phyloP scores from a whole-genome alignment of 2,888 invertebrate species.

The Apoderus coryli region DNA sequence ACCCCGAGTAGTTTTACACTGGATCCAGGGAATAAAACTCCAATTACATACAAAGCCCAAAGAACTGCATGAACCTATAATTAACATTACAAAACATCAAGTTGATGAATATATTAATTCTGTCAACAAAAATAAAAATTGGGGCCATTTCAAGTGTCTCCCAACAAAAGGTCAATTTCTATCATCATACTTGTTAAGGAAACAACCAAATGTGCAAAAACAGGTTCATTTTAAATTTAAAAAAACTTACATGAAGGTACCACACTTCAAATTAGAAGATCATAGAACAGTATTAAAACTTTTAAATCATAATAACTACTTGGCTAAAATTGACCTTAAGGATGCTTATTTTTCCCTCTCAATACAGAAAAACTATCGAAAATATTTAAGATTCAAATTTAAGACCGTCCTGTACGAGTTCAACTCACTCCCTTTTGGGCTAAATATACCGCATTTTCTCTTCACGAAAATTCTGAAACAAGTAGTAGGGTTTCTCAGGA shows the following conservation, averaged over 20 bases:
- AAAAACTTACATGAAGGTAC: slow-evolving; percentile 14
- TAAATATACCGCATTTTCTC: slow-evolving; percentile 15
- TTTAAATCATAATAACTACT: slow-evolving; percentile 10
- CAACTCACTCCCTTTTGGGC: slow-evolving; percentile 17
- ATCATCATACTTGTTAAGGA: background rate
- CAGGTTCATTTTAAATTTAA: slow-evolving; percentile 18
- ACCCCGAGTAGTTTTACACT: slow-evolving; percentile 3
- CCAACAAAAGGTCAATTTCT: slow-evolving; percentile 5
- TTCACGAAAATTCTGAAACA: slow-evolving; percentile 20
- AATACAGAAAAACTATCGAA: slow-evolving; percentile 14
- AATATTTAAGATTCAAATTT: slow-evolving; percentile 17
- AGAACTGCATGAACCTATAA: background rate
- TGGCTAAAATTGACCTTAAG: slow-evolving; percentile 11
- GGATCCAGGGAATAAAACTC: slow-evolving; percentile 4
- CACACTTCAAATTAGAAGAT: slow-evolving; percentile 21
- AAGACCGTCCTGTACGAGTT: slow-evolving; percentile 16
- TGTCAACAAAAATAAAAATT: slow-evolving; percentile 6
- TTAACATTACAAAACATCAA: background rate
- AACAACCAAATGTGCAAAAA: background rate
- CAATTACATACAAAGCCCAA: slow-evolving; percentile 1
- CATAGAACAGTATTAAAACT: slow-evolving; percentile 14
- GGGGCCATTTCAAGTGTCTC: slow-evolving; percentile 8
- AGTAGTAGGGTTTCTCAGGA: slow-evolving; percentile 11
- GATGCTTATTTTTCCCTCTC: slow-evolving; percentile 16
- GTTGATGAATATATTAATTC: slow-evolving; percentile 4